Conservation (phyloP, 2,797 vertebrate genomes). For the Melanotaenia parkinsoni region DNA sequence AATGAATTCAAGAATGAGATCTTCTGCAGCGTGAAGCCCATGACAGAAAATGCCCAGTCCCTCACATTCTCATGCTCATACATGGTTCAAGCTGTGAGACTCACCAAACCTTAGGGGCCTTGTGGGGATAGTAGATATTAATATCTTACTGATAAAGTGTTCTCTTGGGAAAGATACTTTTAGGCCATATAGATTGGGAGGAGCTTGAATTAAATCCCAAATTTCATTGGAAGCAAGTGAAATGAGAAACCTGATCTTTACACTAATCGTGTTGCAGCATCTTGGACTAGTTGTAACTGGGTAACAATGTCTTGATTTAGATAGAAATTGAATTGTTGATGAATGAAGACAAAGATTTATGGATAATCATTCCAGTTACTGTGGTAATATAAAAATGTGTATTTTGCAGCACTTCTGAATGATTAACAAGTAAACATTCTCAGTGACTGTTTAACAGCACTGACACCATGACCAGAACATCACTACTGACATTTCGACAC, state of each 20-base stretch:
- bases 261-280: not conserved
- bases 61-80: not conserved
- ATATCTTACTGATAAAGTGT: not conserved
- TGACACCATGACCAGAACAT: not conserved
- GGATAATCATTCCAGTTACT: not conserved
- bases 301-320: not conserved
- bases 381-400: not conserved
- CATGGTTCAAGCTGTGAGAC: not conserved
- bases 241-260: not conserved
- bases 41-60: not conserved
- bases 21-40: not conserved
- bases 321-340: not conserved
- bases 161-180: not conserved
- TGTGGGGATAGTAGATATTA: not conserved
- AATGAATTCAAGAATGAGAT: not conserved
- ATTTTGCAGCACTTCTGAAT: not conserved
- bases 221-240: not conserved
- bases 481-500: too few species aligned
- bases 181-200: not conserved
- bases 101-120: not conserved
- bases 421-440: not conserved
- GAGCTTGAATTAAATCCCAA: not conserved
- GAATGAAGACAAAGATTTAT: not conserved
- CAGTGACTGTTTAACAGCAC: not conserved
- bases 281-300: not conserved